A percentile compares a stretch with the other conserved stretches of the same genome.
These are phyloP conservation scores for Tychaedon coryphoeus DNA, from an alignment of 2,113 vertebrate genomes.

Conservation along the genomic window DNA sequence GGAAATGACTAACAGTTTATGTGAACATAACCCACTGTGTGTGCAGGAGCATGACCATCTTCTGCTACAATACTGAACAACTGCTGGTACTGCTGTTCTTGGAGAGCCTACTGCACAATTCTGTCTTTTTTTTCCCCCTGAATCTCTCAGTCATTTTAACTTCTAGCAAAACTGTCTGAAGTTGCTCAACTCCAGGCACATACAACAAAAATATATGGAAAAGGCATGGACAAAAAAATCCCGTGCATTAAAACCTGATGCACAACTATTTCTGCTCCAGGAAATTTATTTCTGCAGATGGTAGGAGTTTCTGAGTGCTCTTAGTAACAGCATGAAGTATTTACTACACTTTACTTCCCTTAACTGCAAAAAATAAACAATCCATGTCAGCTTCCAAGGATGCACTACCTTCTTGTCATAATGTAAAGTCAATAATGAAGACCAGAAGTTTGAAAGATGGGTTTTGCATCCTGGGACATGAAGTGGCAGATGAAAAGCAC, in stretches of 20 bases:
- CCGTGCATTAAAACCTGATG: not conserved
- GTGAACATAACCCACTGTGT: not conserved
- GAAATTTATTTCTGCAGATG: not conserved
- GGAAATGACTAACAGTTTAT: not conserved
- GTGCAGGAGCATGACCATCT: not conserved
- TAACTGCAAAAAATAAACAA: constrained; percentile 23
- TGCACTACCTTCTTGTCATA: not conserved
- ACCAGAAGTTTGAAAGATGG: not conserved
- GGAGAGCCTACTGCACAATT: not conserved
- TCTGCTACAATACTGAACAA: not conserved
- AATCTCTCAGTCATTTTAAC: not conserved
- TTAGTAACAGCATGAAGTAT: not conserved
- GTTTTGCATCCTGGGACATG: not conserved
- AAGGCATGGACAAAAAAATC: not conserved
- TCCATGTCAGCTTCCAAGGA: not conserved
- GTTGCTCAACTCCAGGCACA: not conserved
- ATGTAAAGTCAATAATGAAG: not conserved
- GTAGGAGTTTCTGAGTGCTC: not conserved
- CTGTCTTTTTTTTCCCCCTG: accelerated
- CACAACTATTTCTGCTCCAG: not conserved
- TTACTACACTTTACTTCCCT: not conserved
- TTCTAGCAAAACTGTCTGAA: not conserved
- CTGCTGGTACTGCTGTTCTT: not conserved
- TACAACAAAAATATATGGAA: not conserved
- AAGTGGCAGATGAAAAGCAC: not conserved